Conservation (phyloP, 2,113 vertebrate genomes). For the Muntiacus reevesi region DNA sequence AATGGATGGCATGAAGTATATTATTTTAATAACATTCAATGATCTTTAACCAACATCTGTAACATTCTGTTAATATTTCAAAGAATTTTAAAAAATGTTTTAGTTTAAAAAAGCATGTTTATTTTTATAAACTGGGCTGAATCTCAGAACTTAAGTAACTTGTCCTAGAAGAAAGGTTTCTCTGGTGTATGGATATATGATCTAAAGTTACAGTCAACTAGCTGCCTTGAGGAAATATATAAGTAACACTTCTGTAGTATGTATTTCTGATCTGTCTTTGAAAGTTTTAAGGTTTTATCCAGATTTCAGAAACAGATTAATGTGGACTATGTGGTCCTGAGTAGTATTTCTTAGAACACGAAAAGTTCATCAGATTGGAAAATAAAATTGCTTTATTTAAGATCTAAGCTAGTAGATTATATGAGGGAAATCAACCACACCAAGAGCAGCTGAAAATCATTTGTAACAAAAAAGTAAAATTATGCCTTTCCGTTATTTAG, state of each 20-base stretch:
- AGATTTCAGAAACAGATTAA: not conserved
- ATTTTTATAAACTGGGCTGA: not conserved
- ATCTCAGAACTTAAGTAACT: not conserved
- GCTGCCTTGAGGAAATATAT: not conserved
- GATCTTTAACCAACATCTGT: not conserved
- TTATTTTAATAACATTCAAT: not conserved
- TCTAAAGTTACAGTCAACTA: not conserved
- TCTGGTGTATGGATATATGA: not conserved
- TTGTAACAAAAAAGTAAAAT: constrained; percentile 2
- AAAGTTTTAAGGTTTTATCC: not conserved
- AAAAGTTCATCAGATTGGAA: not conserved
- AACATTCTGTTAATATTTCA: not conserved
- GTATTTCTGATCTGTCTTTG: not conserved
- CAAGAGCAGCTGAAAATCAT: not conserved
- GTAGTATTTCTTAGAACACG: not conserved
- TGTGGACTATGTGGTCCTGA: not conserved
- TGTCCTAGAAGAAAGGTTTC: not conserved
- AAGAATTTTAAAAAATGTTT: not conserved
- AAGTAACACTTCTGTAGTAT: not conserved
- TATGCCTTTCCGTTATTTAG: not conserved
- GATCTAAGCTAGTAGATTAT: not conserved
- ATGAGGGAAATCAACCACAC: not conserved
- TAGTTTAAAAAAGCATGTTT: not conserved
- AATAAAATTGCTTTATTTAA: not conserved
- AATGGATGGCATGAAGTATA: not conserved